Percentiles rank a stretch among this genome's conserved stretches.
phyloP scores from a whole-genome alignment of 2,888 invertebrate species.

The Orthosia incerta region DNA sequence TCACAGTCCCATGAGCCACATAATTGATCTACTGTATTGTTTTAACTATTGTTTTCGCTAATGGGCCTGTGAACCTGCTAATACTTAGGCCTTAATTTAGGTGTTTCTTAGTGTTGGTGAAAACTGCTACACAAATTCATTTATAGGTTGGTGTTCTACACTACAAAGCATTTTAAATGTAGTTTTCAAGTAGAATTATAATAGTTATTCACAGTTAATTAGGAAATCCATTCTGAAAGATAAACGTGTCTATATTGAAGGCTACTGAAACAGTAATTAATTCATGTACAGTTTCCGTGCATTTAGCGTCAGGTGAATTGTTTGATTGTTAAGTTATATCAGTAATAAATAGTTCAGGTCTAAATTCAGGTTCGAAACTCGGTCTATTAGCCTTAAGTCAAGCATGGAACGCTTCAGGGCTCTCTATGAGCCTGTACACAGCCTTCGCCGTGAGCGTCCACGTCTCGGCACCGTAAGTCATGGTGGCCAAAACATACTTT shows the following conservation, averaged over 20 bases:
- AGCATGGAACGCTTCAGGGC: no score
- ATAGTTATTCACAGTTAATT: conserved; percentile 6
- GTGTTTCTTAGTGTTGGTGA: background rate
- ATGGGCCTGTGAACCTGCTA: no score
- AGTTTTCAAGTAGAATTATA: conserved; percentile 6
- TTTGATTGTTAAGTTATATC: background rate
- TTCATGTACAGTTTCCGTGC: conserved; percentile 19
- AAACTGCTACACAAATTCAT: background rate
- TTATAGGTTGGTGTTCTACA: background rate
- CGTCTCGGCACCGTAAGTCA: no score
- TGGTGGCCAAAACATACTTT: no score
- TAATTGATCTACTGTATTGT: no score
- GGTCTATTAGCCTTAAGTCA: no score
- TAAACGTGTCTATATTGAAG: background rate
- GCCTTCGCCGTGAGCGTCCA: no score
- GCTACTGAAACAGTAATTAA: conserved; percentile 17
- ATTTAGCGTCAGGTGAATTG: background rate
- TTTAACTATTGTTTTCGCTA: no score
- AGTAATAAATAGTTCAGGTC: no score
- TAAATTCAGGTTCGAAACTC: no score
- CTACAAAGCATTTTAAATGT: background rate
- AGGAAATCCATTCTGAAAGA: conserved; percentile 6
- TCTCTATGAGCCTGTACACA: no score
- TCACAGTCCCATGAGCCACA: no score
- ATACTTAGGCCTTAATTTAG: background rate